Conservation (phyloP, 2,888 invertebrate genomes). For the Fissipunctia ypsillon region DNA sequence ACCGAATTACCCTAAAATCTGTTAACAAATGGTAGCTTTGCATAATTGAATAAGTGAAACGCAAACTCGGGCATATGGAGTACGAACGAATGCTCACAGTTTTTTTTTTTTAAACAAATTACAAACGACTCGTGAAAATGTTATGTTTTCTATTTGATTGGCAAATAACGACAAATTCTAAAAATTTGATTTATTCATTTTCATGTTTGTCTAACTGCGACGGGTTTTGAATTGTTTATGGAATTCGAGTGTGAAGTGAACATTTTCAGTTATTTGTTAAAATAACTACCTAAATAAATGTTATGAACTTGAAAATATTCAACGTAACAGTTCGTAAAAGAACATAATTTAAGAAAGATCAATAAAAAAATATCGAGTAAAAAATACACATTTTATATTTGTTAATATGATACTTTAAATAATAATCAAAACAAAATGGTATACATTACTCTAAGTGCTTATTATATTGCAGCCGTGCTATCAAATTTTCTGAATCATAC, state of each 20-base stretch:
- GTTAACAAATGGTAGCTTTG: conserved; percentile 90
- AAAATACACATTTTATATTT: neutral
- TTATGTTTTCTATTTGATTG: conserved; percentile 59
- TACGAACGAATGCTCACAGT: conserved; percentile 66
- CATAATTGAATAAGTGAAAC: conserved; percentile 87
- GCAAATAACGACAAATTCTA: conserved; percentile 58
- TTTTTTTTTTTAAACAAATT: conserved; percentile 71
- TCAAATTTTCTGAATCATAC: neutral
- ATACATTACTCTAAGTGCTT: neutral
- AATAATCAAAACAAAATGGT: no score
- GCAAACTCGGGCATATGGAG: conserved; percentile 83
- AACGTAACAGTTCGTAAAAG: neutral
- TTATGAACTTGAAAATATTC: neutral
- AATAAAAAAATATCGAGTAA: neutral
- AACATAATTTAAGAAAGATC: neutral
- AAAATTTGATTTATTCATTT: conserved; percentile 56
- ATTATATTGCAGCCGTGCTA: neutral
- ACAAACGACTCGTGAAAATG: conserved; percentile 54
- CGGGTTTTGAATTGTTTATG: conserved; percentile 34
- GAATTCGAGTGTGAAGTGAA: conserved; percentile 17
- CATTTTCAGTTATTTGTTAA: conserved; percentile 23
- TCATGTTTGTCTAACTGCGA: conserved; percentile 60
- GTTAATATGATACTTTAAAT: no score
- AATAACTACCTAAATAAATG: neutral
- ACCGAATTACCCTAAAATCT: conserved; percentile 88